phyloP scores from a whole-genome alignment of 2,888 invertebrate genomes.

The Acrobeloides nanus region DNA sequence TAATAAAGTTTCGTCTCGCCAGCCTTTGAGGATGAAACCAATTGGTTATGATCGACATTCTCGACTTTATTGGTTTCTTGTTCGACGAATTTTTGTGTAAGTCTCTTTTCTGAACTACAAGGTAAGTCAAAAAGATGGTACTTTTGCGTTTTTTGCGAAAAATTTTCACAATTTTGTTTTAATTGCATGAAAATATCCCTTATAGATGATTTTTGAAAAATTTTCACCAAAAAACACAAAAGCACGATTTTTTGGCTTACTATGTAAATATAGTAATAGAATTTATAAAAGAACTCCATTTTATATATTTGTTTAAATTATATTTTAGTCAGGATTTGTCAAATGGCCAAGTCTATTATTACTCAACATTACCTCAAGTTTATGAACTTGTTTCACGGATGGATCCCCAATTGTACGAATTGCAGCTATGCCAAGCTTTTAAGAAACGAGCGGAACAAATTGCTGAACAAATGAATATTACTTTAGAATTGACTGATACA shows the following conservation, averaged over 20 bases:
- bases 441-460: conserved; percentile 25
- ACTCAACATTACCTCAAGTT: conserved; percentile 75
- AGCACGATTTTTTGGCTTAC: too few relatives aligned
- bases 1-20: conserved; percentile 66
- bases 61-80: conserved; percentile 92
- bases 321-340: conserved; percentile 67
- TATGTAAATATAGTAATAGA: too few relatives aligned
- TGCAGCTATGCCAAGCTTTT: conserved; percentile 28
- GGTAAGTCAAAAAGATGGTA: too few relatives aligned
- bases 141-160: too few relatives aligned
- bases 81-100: conserved; percentile 84
- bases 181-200: conserved; percentile 1
- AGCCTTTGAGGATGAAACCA: conserved; percentile 82
- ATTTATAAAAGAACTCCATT: neutral
- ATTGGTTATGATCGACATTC: conserved; percentile 91
- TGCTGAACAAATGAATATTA: conserved; percentile 37
- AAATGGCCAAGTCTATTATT: conserved; percentile 69
- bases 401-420: conserved; percentile 32
- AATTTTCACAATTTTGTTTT: too few relatives aligned
- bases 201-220: too few relatives aligned
- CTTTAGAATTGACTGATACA: conserved; percentile 35
- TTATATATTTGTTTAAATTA: neutral
- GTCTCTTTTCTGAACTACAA: conserved; percentile 55
- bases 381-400: conserved; percentile 59
- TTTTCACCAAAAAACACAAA: too few relatives aligned